These are phyloP conservation scores for Littorina saxatilis DNA, from an alignment of 1,140 invertebrate species.

Conservation along the genomic window DNA sequence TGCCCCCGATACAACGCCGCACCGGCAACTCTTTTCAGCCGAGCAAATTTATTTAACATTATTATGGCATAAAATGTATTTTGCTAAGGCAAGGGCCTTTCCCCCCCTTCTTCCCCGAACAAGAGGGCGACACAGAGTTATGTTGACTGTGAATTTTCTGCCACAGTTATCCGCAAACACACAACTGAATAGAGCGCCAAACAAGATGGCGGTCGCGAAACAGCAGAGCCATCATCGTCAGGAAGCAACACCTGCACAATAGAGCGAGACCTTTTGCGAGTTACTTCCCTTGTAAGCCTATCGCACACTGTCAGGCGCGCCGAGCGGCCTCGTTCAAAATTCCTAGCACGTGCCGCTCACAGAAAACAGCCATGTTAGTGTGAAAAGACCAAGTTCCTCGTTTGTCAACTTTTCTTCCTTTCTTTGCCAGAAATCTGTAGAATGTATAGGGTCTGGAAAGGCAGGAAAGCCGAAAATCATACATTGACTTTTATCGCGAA, in stretches of 20 bases:
- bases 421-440: no score
- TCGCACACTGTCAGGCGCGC: slow-evolving; percentile 28
- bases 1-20: not conserved
- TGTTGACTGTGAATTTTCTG: slow-evolving; percentile 38
- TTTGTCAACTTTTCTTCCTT: slow-evolving; percentile 13
- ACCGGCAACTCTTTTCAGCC: not conserved
- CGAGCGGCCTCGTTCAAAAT: slow-evolving; percentile 28
- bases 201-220: slow-evolving; percentile 38
- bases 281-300: slow-evolving; percentile 28
- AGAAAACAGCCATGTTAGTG: slow-evolving; percentile 25
- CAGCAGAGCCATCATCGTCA: not conserved
- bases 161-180: slow-evolving; percentile 36
- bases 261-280: slow-evolving; percentile 8
- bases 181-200: slow-evolving; percentile 32
- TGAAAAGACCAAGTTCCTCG: slow-evolving; percentile 33
- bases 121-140: slow-evolving; percentile 10
- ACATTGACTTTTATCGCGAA: slow-evolving; percentile 27
- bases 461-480: slow-evolving; percentile 30
- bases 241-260: slow-evolving; percentile 37
- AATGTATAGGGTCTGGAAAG: no score
- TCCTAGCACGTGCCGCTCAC: slow-evolving; percentile 31
- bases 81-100: slow-evolving; percentile 38
- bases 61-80: slow-evolving; percentile 39
- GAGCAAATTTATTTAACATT: slow-evolving; percentile 42
- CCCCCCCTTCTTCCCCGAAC: slow-evolving; percentile 25